Conservation (phyloP, 2,113 vertebrate genomes). For the Aramus guarauna region DNA sequence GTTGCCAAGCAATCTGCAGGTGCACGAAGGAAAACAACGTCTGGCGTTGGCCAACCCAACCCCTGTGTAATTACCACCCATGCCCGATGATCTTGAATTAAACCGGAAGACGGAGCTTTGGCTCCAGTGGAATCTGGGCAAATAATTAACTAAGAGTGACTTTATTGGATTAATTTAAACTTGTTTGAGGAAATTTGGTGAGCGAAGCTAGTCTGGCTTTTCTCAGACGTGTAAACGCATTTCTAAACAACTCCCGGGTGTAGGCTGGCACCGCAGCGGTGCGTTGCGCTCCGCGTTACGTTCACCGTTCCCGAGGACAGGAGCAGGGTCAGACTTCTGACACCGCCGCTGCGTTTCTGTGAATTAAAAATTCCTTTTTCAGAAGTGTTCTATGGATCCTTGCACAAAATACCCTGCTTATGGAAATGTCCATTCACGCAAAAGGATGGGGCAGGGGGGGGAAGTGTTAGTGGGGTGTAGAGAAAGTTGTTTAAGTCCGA, state of each 20-base stretch:
- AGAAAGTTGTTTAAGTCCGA: background rate
- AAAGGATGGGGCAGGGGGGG: background rate
- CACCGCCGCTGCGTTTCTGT: fast-evolving
- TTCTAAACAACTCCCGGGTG: background rate
- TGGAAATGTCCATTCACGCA: fast-evolving
- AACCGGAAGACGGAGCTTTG: background rate
- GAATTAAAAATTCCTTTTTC: background rate
- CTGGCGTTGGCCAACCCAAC: background rate
- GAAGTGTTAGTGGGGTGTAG: background rate
- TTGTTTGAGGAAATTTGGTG: background rate
- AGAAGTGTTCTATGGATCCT: background rate
- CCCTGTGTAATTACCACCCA: background rate
- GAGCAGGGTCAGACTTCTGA: background rate
- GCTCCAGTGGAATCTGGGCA: background rate
- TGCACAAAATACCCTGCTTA: background rate
- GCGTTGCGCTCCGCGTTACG: fast-evolving
- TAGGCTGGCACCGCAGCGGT: background rate
- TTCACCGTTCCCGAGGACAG: fast-evolving
- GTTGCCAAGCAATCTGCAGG: background rate
- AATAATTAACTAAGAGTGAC: constrained; percentile 25
- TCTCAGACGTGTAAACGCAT: background rate
- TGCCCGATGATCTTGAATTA: background rate
- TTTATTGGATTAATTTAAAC: background rate
- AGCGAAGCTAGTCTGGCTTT: background rate
- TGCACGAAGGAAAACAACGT: background rate